Conservation (phyloP, 35 echinoderm and acorn worm genomes). For the Hemicentrotus pulcherrimus region DNA sequence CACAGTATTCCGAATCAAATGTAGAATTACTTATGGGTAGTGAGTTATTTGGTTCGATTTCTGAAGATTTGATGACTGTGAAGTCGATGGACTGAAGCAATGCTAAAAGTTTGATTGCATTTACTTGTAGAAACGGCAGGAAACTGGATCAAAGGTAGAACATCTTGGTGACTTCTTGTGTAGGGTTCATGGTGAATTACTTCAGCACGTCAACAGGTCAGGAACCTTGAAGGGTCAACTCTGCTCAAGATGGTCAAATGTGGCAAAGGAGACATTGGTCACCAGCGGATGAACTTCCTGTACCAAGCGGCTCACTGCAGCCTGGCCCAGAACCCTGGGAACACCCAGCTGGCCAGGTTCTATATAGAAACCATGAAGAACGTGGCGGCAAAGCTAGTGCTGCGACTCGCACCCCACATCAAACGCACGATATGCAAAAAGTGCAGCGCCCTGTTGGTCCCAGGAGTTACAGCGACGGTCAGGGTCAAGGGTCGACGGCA, state of each 20-base stretch:
- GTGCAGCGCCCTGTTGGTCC: constrained; percentile 81
- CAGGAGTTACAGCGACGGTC: constrained; percentile 83
- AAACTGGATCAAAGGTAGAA: neutral
- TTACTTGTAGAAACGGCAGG: no score
- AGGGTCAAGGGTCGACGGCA: constrained; percentile 86
- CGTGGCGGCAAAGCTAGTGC: constrained; percentile 66
- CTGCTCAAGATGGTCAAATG: neutral
- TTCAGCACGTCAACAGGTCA: neutral
- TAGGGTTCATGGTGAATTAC: neutral
- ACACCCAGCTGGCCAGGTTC: constrained; percentile 74
- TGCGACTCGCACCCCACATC: constrained; percentile 79
- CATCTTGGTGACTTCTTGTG: neutral
- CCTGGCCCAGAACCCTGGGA: constrained; percentile 72
- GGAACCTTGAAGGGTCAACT: neutral
- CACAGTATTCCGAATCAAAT: no score
- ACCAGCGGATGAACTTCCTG: constrained; percentile 42
- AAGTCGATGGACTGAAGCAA: no score
- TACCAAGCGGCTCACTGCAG: constrained; percentile 73
- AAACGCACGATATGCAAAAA: constrained; percentile 94
- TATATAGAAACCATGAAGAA: constrained; percentile 81
- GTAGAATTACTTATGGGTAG: no score
- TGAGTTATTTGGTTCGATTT: no score
- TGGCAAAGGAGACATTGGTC: neutral
- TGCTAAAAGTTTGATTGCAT: no score
- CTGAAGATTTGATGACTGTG: no score